Evolutionary conservation across 2,797 vertebrate genomes (phyloP).

Genomic region (Sebastiscus tertius): DNA sequence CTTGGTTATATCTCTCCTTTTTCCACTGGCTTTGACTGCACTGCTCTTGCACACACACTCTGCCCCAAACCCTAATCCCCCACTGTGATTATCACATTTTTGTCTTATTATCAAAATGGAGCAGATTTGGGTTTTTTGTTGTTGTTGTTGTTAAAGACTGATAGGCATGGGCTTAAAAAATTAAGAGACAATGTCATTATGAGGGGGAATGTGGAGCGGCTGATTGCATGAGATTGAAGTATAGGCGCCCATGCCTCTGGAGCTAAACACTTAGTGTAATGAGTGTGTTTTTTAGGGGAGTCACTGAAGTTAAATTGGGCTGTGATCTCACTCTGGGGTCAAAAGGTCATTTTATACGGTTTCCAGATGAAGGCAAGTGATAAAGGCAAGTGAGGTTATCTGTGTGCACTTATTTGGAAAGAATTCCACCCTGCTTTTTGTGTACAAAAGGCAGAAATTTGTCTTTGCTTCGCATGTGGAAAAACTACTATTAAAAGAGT

Average conservation of each 20-base stretch:
- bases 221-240: conserved; percentile 63
- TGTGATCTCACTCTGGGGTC: conserved; percentile 74
- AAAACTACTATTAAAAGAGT: too few relatives aligned
- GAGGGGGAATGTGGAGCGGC: conserved; percentile 49
- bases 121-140: conserved; percentile 65
- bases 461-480: too few relatives aligned
- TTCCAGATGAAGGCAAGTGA: conserved; percentile 47
- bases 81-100: conserved; percentile 73
- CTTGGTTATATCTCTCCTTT: conserved; percentile 67
- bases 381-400: conserved; percentile 23
- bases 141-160: conserved; percentile 66
- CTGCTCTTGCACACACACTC: conserved; percentile 54
- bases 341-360: conserved; percentile 66
- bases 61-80: conserved; percentile 73
- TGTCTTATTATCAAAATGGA: conserved; percentile 79
- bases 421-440: neutral
- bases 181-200: conserved; percentile 67
- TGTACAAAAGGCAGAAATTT: too few relatives aligned
- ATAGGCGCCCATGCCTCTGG: conserved; percentile 12
- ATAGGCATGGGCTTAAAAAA: conserved; percentile 57
- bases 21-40: conserved; percentile 68
- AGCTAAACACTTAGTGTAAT: conserved; percentile 75
- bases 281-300: conserved; percentile 69
- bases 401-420: neutral
- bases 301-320: conserved; percentile 62